Conservation (phyloP, 2,797 vertebrate species). For the Cyprinodon diabolis region DNA sequence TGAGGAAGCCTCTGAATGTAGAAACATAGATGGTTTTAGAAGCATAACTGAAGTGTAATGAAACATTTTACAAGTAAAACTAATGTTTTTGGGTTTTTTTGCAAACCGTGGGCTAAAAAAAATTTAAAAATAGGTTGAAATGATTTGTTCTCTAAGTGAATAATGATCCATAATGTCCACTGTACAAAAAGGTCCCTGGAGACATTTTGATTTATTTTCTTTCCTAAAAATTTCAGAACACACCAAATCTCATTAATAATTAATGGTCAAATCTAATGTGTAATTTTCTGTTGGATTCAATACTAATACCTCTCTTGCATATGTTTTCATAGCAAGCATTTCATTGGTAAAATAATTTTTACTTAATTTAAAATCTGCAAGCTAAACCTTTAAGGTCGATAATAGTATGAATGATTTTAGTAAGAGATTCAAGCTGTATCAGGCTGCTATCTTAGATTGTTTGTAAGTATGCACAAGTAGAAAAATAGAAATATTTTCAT, state of each 20-base stretch:
- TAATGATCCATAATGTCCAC: too few species aligned
- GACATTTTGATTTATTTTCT: background rate
- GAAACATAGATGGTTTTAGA: background rate
- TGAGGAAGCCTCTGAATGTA: background rate
- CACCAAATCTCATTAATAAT: background rate
- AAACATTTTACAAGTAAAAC: background rate
- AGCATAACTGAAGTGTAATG: background rate
- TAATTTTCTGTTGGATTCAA: background rate
- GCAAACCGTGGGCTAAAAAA: background rate
- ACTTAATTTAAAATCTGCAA: background rate
- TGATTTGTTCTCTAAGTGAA: too few species aligned
- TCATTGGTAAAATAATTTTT: background rate
- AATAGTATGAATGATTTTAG: background rate
- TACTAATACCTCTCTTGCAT: background rate
- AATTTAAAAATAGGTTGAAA: background rate
- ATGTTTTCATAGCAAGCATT: background rate
- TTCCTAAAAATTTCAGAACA: background rate
- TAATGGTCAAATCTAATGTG: background rate
- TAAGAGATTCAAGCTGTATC: background rate
- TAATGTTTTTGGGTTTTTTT: background rate
- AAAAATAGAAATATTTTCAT: slow-evolving; percentile 30
- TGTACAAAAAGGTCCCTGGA: background rate
- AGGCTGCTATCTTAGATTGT: slow-evolving; percentile 8
- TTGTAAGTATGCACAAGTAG: background rate
- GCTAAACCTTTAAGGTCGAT: background rate